These are phyloP conservation scores for Drosophila lutescens DNA, from an alignment of 2,888 invertebrate genomes.

Conservation along the genomic window DNA sequence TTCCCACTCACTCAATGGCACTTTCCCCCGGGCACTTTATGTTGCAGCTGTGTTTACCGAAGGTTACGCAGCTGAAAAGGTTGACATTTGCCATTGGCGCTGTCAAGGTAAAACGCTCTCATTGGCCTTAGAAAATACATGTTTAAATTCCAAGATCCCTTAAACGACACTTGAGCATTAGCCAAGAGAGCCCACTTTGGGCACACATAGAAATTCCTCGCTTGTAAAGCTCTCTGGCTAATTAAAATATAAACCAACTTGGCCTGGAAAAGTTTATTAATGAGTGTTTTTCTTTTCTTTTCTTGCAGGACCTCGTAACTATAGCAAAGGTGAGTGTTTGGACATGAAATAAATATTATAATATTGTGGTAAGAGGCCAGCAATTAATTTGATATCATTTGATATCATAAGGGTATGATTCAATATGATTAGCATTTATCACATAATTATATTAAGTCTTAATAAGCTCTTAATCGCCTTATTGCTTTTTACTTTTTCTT, in stretches of 20 bases:
- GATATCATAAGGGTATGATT: not conserved
- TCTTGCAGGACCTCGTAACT: constrained; percentile 30
- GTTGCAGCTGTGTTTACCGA: constrained; percentile 27
- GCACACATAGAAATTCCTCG: not conserved
- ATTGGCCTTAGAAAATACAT: constrained; percentile 8
- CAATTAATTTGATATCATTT: not conserved
- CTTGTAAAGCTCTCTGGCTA: constrained; percentile 5
- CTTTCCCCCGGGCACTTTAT: constrained; percentile 57
- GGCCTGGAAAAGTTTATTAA: constrained; percentile 27
- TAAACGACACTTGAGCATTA: constrained; percentile 1
- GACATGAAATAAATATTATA: not conserved
- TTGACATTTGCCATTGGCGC: constrained; percentile 41
- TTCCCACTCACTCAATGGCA: constrained; percentile 29
- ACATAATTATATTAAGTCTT: not conserved
- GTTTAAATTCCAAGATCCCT: constrained; percentile 1
- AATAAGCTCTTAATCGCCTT: not conserved
- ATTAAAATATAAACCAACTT: constrained; percentile 21
- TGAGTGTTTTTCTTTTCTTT: constrained; percentile 9
- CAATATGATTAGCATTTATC: not conserved
- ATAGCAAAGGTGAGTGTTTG: constrained; percentile 38
- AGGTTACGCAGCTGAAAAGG: constrained; percentile 23
- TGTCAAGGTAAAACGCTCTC: constrained; percentile 27
- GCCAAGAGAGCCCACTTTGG: constrained; percentile 1
- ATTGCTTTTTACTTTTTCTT: not conserved
- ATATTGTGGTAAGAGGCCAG: not conserved